Percentiles rank a stretch among this genome's conserved stretches.
phyloP scores from a whole-genome alignment of 2,797 vertebrate genomes.

The Florisuga fusca region DNA sequence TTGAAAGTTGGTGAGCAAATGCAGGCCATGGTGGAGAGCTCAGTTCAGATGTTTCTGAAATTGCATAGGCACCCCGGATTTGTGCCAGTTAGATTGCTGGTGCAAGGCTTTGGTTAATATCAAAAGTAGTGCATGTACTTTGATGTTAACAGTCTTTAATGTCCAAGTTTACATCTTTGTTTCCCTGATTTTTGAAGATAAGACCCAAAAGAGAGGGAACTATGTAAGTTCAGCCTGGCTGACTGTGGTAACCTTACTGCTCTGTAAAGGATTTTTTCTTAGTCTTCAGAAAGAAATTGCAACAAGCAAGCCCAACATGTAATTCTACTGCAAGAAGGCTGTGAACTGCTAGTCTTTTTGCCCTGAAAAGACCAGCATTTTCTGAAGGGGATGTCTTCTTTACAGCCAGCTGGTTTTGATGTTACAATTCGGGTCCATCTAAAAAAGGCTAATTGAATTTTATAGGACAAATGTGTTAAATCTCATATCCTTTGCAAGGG shows the following conservation, averaged over 20 bases:
- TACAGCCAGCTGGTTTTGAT: constrained; percentile 7
- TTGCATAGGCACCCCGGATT: constrained; percentile 37
- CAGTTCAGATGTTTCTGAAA: constrained; percentile 35
- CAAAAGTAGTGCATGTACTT: constrained; percentile 44
- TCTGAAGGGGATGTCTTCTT: constrained; percentile 27
- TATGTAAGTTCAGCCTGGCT: constrained; percentile 10
- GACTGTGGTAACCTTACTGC: constrained; percentile 32
- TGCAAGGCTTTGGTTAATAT: constrained; percentile 62
- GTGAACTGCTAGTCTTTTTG: background rate
- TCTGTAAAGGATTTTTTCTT: background rate
- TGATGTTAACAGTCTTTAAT: constrained; percentile 66
- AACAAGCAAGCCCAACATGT: constrained; percentile 9
- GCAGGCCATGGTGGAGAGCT: background rate
- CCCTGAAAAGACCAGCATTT: background rate
- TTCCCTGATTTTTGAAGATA: constrained; percentile 64
- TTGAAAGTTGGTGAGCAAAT: constrained; percentile 16
- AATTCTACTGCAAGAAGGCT: background rate
- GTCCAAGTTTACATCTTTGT: constrained; percentile 68
- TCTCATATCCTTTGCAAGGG: background rate
- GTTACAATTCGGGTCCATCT: background rate
- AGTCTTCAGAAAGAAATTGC: background rate
- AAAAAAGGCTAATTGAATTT: constrained; percentile 14
- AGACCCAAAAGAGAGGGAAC: constrained; percentile 25
- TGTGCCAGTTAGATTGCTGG: constrained; percentile 40
- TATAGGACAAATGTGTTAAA: background rate